Evolutionary conservation across 2,888 invertebrate species (phyloP).

Genomic region (Notodonta dromedarius): DNA sequence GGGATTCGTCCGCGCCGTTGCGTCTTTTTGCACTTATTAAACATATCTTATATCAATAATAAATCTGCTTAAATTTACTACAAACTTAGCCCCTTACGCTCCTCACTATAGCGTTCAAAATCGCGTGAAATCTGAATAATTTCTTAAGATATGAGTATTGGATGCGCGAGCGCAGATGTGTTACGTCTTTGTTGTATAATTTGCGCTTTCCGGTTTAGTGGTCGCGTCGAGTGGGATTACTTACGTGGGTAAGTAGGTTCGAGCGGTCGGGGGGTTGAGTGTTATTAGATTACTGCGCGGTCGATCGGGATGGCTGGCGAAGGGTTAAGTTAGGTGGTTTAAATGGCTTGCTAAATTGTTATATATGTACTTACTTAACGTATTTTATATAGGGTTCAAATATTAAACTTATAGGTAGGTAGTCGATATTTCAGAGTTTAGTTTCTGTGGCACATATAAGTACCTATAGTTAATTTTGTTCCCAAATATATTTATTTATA

Average conservation of each 20-base stretch:
- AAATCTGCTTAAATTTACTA: slow-evolving; percentile 57
- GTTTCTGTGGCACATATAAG: too few species aligned
- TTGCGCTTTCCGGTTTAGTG: slow-evolving; percentile 82
- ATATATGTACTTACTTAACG: not conserved
- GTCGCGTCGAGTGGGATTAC: slow-evolving; percentile 73
- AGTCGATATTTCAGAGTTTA: too few species aligned
- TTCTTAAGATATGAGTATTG: slow-evolving; percentile 36
- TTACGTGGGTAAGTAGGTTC: slow-evolving; percentile 30
- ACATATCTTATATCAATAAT: slow-evolving; percentile 80
- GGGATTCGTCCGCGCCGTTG: slow-evolving; percentile 69
- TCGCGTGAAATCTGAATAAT: slow-evolving; percentile 23
- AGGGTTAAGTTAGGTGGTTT: not conserved
- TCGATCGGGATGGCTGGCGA: not conserved
- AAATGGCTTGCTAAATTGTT: not conserved
- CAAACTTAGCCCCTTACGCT: slow-evolving; percentile 39
- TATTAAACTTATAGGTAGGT: too few species aligned
- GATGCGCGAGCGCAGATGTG: slow-evolving; percentile 75
- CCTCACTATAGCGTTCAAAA: slow-evolving; percentile 34
- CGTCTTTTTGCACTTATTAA: slow-evolving; percentile 77
- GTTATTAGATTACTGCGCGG: slow-evolving; percentile 47
- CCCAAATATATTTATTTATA: too few species aligned
- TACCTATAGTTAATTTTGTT: too few species aligned
- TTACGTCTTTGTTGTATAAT: slow-evolving; percentile 82
- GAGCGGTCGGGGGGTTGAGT: slow-evolving; percentile 54
- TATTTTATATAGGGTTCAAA: too few species aligned